Evolutionary conservation across 2,888 invertebrate genomes (phyloP).

Genomic region (Deilephila elpenor): DNA sequence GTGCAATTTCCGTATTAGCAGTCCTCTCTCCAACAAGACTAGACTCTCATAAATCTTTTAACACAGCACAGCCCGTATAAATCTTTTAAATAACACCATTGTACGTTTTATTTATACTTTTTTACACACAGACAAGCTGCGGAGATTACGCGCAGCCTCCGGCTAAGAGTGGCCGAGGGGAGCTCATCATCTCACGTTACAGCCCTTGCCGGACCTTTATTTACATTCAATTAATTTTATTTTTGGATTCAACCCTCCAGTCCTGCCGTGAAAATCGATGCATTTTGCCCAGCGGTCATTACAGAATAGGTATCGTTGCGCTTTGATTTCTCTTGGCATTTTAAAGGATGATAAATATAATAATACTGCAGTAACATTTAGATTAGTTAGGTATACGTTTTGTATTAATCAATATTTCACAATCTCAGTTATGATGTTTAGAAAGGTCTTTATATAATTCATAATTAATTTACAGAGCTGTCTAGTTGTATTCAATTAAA

Average conservation of each 20-base stretch:
- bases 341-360: no score
- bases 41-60: no score
- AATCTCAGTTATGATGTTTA: neutral
- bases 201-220: neutral
- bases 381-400: no score
- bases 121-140: neutral
- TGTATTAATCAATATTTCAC: no score
- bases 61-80: no score
- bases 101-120: neutral
- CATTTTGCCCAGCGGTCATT: neutral
- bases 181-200: conserved; percentile 2
- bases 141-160: neutral
- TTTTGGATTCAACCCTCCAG: neutral
- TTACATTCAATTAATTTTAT: conserved; percentile 14
- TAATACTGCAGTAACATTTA: no score
- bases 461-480: neutral
- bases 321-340: no score
- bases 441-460: neutral
- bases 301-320: neutral
- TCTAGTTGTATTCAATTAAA: neutral
- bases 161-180: conserved; percentile 13
- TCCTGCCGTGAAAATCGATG: neutral
- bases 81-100: no score
- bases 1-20: no score
- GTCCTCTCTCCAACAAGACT: no score